Percentiles rank a stretch among this genome's conserved stretches.
These are phyloP conservation scores for Sparus aurata DNA, from an alignment of 2,797 vertebrate genomes.

Conservation along the genomic window DNA sequence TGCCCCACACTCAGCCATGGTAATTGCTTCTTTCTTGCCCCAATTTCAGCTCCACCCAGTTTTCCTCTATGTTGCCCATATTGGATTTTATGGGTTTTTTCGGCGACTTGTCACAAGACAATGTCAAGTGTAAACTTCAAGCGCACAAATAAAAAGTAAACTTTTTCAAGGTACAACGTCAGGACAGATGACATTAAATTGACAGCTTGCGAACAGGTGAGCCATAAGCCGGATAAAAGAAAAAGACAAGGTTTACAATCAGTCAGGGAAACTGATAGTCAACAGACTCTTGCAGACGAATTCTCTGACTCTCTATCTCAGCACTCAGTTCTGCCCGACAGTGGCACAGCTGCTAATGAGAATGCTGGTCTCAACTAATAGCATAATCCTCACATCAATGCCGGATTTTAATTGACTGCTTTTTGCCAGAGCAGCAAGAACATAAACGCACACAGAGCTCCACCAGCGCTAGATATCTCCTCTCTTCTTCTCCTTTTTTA, in stretches of 20 bases:
- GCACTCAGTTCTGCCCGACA: conserved; percentile 34
- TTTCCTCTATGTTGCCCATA: not conserved
- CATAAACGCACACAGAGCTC: conserved; percentile 58
- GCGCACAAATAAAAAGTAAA: not conserved
- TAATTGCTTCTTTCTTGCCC: not conserved
- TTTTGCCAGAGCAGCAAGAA: conserved; percentile 64
- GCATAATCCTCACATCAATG: conserved; percentile 80
- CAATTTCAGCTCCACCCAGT: conserved; percentile 6
- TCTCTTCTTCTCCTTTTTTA: conserved; percentile 31
- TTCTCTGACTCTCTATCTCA: conserved; percentile 37
- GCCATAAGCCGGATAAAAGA: not conserved
- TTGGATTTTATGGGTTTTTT: not conserved
- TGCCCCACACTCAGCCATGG: not conserved
- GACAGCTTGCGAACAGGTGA: conserved; percentile 13
- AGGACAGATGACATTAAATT: too few species aligned
- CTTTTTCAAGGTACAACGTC: too few species aligned
- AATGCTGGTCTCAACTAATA: conserved; percentile 68
- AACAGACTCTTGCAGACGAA: conserved; percentile 6
- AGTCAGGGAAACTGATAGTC: conserved; percentile 23
- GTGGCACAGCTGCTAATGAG: conserved; percentile 62
- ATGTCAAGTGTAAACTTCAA: conserved; percentile 19
- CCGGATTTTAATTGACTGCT: conserved; percentile 71
- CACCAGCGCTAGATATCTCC: conserved; percentile 48
- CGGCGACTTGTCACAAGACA: not conserved
- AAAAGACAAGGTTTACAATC: conserved; percentile 26